phyloP scores from a whole-genome alignment of 2,888 invertebrate species.

The Dyspetes luteomarginatus region DNA sequence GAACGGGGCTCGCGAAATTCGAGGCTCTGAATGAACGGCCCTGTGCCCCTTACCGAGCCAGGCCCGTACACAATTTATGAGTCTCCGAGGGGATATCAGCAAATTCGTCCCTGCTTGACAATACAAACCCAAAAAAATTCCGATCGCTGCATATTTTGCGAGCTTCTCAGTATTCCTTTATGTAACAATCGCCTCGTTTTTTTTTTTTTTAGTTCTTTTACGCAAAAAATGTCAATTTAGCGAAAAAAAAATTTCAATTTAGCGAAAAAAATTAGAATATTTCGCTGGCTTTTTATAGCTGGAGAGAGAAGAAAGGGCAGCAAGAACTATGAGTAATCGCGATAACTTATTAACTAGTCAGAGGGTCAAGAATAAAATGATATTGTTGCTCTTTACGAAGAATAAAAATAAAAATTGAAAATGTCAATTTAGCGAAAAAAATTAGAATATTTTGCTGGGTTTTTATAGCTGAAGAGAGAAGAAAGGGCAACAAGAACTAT shows the following conservation, averaged over 20 bases:
- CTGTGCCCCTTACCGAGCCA: conserved; percentile 63
- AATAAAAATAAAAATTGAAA: no score
- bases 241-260: not conserved
- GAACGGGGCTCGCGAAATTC: conserved; percentile 32
- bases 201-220: no score
- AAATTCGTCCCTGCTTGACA: not conserved
- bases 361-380: no score
- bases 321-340: no score
- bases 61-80: conserved; percentile 63
- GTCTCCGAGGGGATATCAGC: conserved; percentile 32
- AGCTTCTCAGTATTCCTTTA: not conserved
- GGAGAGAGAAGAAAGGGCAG: not conserved
- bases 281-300: not conserved
- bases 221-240: no score
- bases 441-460: not conserved
- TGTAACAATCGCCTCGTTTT: not conserved
- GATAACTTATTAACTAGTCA: no score
- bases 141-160: not conserved
- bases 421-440: not conserved
- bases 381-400: no score
- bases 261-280: not conserved
- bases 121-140: conserved; percentile 15
- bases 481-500: no score
- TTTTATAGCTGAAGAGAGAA: not conserved
- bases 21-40: conserved; percentile 31